Evolutionary conservation across 2,888 invertebrate genomes (phyloP), one percentile per base, ranked within the genome.

Genomic region (Idaea aversata): DNA sequence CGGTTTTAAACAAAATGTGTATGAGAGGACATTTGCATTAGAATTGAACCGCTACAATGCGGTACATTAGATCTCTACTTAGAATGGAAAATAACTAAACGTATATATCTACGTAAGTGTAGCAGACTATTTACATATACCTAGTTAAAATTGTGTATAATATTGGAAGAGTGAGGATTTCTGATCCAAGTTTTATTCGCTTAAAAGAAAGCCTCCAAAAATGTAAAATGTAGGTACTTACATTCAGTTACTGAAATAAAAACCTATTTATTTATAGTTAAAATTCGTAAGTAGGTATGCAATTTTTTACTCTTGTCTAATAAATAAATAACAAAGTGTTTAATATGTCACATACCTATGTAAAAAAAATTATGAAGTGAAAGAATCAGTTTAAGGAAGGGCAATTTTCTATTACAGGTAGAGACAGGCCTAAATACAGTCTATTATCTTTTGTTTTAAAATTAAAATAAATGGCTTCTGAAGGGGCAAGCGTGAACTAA

Each of bases 401-500:
- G 47, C 47, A 47, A 47, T 47, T 47, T 25, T 25, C 25, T 25
- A 25, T 25, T 10, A 47, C 10, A 10, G 47, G 10, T 47, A 47
- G 13, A 47, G 47, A 47, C 13, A 47, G 47, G 76, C 73, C 70
- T 75, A 74, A 75, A 78, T 77, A 76, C 63, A 67, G 70, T 34
- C 59, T 47, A 62, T 64, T 47, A 34, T 15, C 36, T 61, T 67
- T 65, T 61, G 61, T 63, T 62, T 61, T 61, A 61, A 69, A 65
- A 67, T 62, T 65, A 65, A 25, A 59, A 59, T 34, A 59, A 82
- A 84, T 83, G 82, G 85, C 88, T 86, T 85, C 86, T 83, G 84
- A 85, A 82, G 82, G 77, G 86, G 87, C 84, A 82, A 79, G 80
- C 83, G 84, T 81, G 78, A 84, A 83, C 81, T 81, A 80, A 82